A percentile compares a stretch with the other conserved stretches of the same genome.
Evolutionary conservation across 2,113 vertebrate species (phyloP).

Genomic region (Apaloderma vittatum): DNA sequence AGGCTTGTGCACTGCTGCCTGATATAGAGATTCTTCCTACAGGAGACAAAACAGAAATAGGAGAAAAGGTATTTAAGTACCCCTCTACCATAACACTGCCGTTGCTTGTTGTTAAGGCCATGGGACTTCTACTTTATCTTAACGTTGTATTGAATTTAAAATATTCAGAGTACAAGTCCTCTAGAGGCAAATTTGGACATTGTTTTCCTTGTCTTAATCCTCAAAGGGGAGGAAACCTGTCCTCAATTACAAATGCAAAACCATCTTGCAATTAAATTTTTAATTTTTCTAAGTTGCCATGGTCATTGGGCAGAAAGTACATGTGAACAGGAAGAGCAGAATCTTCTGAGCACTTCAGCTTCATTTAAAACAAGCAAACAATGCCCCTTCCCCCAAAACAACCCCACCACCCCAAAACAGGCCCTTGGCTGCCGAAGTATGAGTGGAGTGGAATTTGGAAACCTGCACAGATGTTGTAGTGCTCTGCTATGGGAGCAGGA

Average conservation of each 20-base stretch:
- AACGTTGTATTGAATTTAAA: not conserved
- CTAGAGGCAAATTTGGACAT: not conserved
- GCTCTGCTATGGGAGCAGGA: not conserved
- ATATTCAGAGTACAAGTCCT: not conserved
- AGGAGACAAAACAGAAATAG: slow-evolving; percentile 92
- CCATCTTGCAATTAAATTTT: not conserved
- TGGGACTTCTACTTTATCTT: not conserved
- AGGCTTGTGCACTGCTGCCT: slow-evolving; percentile 90
- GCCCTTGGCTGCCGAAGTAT: not conserved
- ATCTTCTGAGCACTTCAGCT: not conserved
- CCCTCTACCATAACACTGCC: not conserved
- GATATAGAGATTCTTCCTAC: slow-evolving; percentile 92
- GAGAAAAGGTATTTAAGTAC: slow-evolving; percentile 88
- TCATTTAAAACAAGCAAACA: not conserved
- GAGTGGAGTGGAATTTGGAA: not conserved
- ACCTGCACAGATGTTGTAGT: rapidly evolving
- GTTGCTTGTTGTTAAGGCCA: not conserved
- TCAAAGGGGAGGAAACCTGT: not conserved
- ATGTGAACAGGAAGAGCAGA: not conserved
- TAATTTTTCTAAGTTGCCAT: not conserved
- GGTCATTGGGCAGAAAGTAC: not conserved
- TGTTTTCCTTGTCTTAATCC: not conserved
- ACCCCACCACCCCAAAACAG: not conserved
- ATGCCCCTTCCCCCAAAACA: not conserved
- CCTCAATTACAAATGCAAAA: not conserved